Base-by-base conservation (phyloP, 2,797 vertebrate genomes). In the Adelosebastes latens region DNA sequence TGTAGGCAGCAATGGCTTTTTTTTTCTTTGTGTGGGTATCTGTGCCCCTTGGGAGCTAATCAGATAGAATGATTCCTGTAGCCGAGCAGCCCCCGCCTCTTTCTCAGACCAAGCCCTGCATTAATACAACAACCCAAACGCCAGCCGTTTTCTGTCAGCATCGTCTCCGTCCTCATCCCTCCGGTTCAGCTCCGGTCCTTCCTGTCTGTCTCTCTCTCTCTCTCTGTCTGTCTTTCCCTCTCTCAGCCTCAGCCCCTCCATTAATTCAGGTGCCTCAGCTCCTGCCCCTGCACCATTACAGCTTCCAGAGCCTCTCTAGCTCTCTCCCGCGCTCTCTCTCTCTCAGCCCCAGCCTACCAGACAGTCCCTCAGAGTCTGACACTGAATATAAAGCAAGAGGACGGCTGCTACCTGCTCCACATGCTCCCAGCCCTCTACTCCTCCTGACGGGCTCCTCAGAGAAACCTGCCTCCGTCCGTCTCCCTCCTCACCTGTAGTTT, bases 351-450 rank as follows among this genome's bases (percentile, higher is more conserved):
- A 92, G 89, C 89, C 90, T 91, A 89, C 88, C 85, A 93, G 91
- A 92, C 90, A 88, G 92, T 93, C 89, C 89, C 92, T 92, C 85
- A 87, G 89, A 93, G 92, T 93, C 92, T 93, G 90, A 92, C 92
- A 93, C 93, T 93, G 93, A 94, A 95, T 94, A 94, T 95, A 94
- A 94, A 94, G 90, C 94, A 93, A 87, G 89, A 92, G 86, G 89
- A 93, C 78, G 88, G 91, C 85, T 91, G 92, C 88, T 94, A 94
- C 93, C 91, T 94, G 93, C 92, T 93, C 88, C 93, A 93, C 91
- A 93, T 88, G 85, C 92, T 81, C 88, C 91, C 92, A 93, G 87
- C 86, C 92, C 90, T 93, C 90, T 75, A 78, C 88, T 91, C 80
- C 85, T 92, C 88, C 88, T 91, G 88, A 92, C 63, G 83, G 89